Evolutionary conservation across 1,140 invertebrate genomes (phyloP), one percentile per base, ranked within the genome.

Genomic region (Drosophila santomea): DNA sequence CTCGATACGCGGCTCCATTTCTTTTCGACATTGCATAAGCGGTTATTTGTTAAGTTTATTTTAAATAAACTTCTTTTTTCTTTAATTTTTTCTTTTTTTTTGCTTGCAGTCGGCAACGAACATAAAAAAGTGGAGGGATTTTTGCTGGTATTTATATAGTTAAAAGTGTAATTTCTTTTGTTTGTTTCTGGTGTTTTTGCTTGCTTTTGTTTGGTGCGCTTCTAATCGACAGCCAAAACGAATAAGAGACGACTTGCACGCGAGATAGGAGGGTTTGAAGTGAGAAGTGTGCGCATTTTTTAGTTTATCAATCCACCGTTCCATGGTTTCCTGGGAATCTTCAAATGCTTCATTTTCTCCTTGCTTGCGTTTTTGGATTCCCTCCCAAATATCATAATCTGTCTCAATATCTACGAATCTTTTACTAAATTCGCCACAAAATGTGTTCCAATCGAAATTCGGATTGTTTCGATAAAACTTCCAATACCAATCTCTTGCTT

Each of bases 51-150:
- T 71, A 62, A 48, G 48, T 63, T 58, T 51, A 4, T 47, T 8
- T 36, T 62, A 55, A 39, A 25, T 36, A 47, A n/a, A 50, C n/a
- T n/a, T n/a, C 59, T 55, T 54, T 44, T 61, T 35, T 38, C 50
- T 62, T 28, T 44, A 1, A 43, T 32, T 5, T 36, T 4, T 39
- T 39, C 14, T 39, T 36, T 36, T 6, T 36, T 36, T 15, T 54
- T 52, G 59, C 67, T 72, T 62, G 69, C 63, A 54, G 57, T 60
- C 51, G 56, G 45, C 36, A 69, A 52, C 52, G 36, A 72, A 79
- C 75, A 72, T 79, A 84, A 82, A 79, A 68, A 73, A 74, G 74
- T 85, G 81, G 81, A 85, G 82, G 81, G 81, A 85, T 74, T 80
- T 68, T 39, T 59, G 58, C 64, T 77, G 61, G 50, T 77, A 60